Evolutionary conservation across 2,888 invertebrate genomes (phyloP), one percentile per base, ranked within the genome.

Genomic region (Neoaliturus tenellus): DNA sequence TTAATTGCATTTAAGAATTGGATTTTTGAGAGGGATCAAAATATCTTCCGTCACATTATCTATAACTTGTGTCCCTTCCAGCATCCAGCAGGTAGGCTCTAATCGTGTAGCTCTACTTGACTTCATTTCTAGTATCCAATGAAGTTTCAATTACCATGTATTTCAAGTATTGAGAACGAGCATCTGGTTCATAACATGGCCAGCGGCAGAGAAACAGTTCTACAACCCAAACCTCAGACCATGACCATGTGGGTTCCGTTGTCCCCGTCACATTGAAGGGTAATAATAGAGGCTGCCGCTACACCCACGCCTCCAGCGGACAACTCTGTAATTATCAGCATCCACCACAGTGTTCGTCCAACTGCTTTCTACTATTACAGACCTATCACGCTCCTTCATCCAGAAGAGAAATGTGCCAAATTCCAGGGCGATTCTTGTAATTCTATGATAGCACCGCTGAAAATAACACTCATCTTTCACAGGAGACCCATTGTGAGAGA

Each of bases 361-460:
- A 62, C 62, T 62, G 62, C 62, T 62, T 62, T 62, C 62, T 62
- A 62, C 62, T 28, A 62, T 62, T 62, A 62, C 62, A 62, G 62
- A 62, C 62, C 62, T 62, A 62, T 62, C 62, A 14, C 62, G 62
- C 62, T 62, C 28, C 62, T 31, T 62, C 62, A 28, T 62, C 62
- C 62, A 62, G 62, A 62, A 62, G 62, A 62, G 62, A 62, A 62
- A 62, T 62, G 62, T 62, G 62, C 62, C 28, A 62, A 62, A 62
- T 62, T 62, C 62, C 62, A 62, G 62, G 31, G 31, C 62, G 62
- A 62, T 28, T 62, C 28, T 62, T 28, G 62, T 62, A 62, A 62
- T 62, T 62, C 31, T 28, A 62, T 62, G 62, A 28, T 62, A 62
- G 62, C 62, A 14, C 28, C 62, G 28, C 31, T 62, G 62, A 6